Evolutionary conservation across 1,140 invertebrate genomes (phyloP), one percentile per base, ranked within the genome.

Genomic region (Lucilia cuprina): DNA sequence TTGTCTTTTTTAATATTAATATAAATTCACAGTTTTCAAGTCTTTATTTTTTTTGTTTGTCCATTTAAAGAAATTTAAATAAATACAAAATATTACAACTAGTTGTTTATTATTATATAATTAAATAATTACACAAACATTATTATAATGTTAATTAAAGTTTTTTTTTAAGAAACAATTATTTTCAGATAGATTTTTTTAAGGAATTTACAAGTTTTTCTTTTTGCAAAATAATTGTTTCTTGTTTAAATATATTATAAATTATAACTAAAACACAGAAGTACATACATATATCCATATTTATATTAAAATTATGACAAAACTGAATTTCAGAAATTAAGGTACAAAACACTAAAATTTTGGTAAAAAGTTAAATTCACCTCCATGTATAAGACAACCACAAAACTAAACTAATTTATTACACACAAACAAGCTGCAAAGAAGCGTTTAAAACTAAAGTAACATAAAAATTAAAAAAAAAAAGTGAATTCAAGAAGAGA

Each of bases 21-120:
- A 70, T 70, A 70, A 70, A 70, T 70, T 70, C 65, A 70, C 65
- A 70, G 21, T 75, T 65, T 74, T 50, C 21, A 25, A n/a, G 19
- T 55, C 41, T 50, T 25, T 30, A 21, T 25, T 49, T 47, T 41
- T 41, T 30, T 41, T 41, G 41, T 41, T 10, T 49, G 13, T 74
- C 10, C 19, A 83, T 83, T 47, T 70, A 35, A 70, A 21, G 17
- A 70, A 25, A 70, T 25, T 21, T 21, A 70, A 70, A 70, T 70
- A 70, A 70, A 21, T 70, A 70, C 13, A 55, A 55, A 70, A 70
- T 65, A 70, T 21, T 70, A 70, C n/a, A 70, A 70, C 21, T 70
- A 70, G 19, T 19, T 55, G n/a, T 70, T 70, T 21, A 25, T 7
- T 21, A 3, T 30, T 30, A 30, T 30, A 30, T 30, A 30, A 30